Base-by-base conservation (phyloP, 2,797 vertebrate genomes). In the Leptodactylus fallax region DNA sequence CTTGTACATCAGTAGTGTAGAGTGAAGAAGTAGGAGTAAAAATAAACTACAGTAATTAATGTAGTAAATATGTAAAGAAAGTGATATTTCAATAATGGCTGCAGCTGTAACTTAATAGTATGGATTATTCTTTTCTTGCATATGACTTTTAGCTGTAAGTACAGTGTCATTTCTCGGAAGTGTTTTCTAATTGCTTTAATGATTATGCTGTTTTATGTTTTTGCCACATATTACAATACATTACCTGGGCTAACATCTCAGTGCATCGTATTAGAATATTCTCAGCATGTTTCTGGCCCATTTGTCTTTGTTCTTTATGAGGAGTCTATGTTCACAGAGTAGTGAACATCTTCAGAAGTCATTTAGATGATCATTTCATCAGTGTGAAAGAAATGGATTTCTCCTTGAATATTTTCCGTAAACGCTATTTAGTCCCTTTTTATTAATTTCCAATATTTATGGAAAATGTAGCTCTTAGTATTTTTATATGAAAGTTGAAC, bases 181-280 rank as follows among this genome's bases (percentile, higher is more conserved):
- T 85, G 82, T 61, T 67, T 69, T 53, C 60, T 69, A 79, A 79
- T 79, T 79, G 85, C 51, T 45, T 27, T 23, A 79, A 79, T 79
- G 85, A 65, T 56, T 53, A 53, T 8, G 45, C 53, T 36, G 61
- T 86, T 79, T 45, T 60, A 86, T 69, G 76, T 56, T 63, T 60
- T 79, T 79, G 85, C 76, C 17, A 58, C 79, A 25, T 51, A 79
- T 79, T 86, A 86, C 60, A 21, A 5, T 79, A 17, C 55, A 86
- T 85, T 69, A 79, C 77, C 74, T 56, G 61, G 25, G 51, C 49
- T 85, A 47, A 67, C 61, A 69, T 69, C 60, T 79, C 76, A 16
- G 47, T 67, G 25, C 17, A 27, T 67, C 74, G 27, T 27, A 86
- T 79, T 77, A 51, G 7, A 67, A 55, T 79, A 85, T 86, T 86